phyloP scores from a whole-genome alignment of 2,888 invertebrate genomes.

The Pristionchus entomophagus region DNA sequence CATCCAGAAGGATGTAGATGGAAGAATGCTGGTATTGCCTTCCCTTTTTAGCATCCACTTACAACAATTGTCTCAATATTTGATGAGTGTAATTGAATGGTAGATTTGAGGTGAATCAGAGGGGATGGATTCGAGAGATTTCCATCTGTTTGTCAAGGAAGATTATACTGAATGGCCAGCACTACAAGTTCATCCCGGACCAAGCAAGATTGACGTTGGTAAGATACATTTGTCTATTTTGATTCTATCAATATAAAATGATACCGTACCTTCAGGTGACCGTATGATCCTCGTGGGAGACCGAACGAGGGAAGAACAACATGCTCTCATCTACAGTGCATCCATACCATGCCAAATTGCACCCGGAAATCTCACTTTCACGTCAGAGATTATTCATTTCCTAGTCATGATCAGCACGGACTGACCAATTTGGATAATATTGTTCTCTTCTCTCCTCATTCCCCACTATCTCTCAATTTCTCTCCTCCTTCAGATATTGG shows the following conservation, averaged over 20 bases:
- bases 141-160: constrained; percentile 72
- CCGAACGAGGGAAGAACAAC: constrained; percentile 68
- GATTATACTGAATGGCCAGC: constrained; percentile 74
- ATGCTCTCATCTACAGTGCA: constrained; percentile 69
- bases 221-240: background rate
- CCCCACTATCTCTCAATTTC: background rate
- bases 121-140: constrained; percentile 64
- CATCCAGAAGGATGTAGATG: constrained; percentile 69
- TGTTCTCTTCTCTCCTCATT: background rate
- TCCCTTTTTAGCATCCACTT: background rate
- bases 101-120: constrained; percentile 6
- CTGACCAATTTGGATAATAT: background rate
- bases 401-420: background rate
- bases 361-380: constrained; percentile 73
- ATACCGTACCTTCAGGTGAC: constrained; percentile 51
- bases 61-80: background rate
- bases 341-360: constrained; percentile 74
- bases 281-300: constrained; percentile 66
- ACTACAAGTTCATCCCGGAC: constrained; percentile 72
- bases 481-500: constrained; percentile 68
- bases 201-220: constrained; percentile 67
- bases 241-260: background rate
- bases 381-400: constrained; percentile 64
- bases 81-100: background rate
- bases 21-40: constrained; percentile 61